A percentile compares a stretch with the other conserved stretches of the same genome.
phyloP scores from a whole-genome alignment of 2,888 invertebrate genomes.

The Epicampocera succincta region DNA sequence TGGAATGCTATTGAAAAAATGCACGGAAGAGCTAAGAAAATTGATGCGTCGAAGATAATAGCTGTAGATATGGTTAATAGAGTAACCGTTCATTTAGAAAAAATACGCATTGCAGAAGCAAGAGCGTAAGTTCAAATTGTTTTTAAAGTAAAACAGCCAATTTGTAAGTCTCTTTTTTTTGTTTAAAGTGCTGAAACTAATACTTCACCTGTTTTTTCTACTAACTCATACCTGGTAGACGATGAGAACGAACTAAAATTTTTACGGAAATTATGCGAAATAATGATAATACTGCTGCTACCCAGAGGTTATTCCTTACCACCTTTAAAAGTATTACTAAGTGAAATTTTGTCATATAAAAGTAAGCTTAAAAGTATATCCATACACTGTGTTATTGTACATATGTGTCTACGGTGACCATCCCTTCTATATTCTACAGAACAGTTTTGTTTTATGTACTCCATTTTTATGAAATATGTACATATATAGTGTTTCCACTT shows the following conservation, averaged over 20 bases:
- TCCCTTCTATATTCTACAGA: too few relatives aligned
- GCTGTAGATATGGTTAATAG: slow-evolving; percentile 91
- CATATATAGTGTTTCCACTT: too few relatives aligned
- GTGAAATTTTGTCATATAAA: slow-evolving; percentile 92
- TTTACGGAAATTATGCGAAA: slow-evolving; percentile 90
- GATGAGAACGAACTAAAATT: slow-evolving; percentile 90
- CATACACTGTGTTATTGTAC: too few relatives aligned
- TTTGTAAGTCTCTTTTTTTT: not conserved
- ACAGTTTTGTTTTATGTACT: too few relatives aligned
- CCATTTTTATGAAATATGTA: not conserved
- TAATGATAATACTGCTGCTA: slow-evolving; percentile 90
- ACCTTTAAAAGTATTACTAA: slow-evolving; percentile 89
- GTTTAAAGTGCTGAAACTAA: slow-evolving; percentile 84
- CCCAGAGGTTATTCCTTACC: slow-evolving; percentile 91
- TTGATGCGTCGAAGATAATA: slow-evolving; percentile 91
- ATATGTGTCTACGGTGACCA: too few relatives aligned
- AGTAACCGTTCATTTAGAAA: slow-evolving; percentile 92
- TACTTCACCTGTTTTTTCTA: slow-evolving; percentile 86
- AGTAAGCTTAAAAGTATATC: slow-evolving; percentile 83
- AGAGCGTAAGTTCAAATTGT: slow-evolving; percentile 85
- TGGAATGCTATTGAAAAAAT: slow-evolving; percentile 91
- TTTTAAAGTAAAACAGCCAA: not conserved
- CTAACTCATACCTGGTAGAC: slow-evolving; percentile 88
- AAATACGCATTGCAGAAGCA: slow-evolving; percentile 89
- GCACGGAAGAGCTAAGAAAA: slow-evolving; percentile 87